Base-by-base conservation (phyloP, 2,797 vertebrate species). In the Sylvia borin region DNA sequence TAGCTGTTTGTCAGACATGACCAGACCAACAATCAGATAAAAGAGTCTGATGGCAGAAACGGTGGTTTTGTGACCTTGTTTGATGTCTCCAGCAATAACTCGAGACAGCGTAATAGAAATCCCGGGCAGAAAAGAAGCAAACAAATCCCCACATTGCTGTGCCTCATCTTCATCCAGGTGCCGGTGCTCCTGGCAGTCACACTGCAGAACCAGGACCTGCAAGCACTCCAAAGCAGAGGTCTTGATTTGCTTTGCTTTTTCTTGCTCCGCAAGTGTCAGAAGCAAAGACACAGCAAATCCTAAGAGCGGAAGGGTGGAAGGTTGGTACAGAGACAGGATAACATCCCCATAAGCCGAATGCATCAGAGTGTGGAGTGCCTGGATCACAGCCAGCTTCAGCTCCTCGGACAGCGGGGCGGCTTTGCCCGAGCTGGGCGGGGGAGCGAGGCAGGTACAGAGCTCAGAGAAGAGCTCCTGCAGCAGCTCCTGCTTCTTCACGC, bases 91-190 rank as follows among this genome's bases (percentile, higher is more conserved):
- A 4, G 98, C 98, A 61, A 99, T 98, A 65, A 99, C 93, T 79
- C 98, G 98, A 54, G 98, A 96, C 57, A 98, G 92, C 0, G 98
- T 55, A 10, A 97, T 97, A 36, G 98, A 98, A 87, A 99, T 97
- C 40, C 99, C 99, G 3, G 99, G 99, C 91, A 99, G 92, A 94
- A 99, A 99, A 7, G 99, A 99, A n/a, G 99, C 99, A 95, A 99
- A 97, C 29, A 98, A 91, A 62, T 97, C 96, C 53, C 99, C 99
- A 3, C 99, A 95, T 16, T 78, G 82, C 72, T 85, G 76, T 10
- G 55, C 95, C 87, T 99, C 98, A 0, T 96, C 93, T n/a, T 95
- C 89, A 4, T 96, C 96, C 5, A 98, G 95, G 2, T 91, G 64
- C 7, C 83, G 98, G 22, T 98, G 97, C 87, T 98, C 96, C n/a